Percentiles rank a stretch among this genome's conserved stretches.
Evolutionary conservation across 2,797 vertebrate species (phyloP).

Genomic region (Sebastes miniatus): DNA sequence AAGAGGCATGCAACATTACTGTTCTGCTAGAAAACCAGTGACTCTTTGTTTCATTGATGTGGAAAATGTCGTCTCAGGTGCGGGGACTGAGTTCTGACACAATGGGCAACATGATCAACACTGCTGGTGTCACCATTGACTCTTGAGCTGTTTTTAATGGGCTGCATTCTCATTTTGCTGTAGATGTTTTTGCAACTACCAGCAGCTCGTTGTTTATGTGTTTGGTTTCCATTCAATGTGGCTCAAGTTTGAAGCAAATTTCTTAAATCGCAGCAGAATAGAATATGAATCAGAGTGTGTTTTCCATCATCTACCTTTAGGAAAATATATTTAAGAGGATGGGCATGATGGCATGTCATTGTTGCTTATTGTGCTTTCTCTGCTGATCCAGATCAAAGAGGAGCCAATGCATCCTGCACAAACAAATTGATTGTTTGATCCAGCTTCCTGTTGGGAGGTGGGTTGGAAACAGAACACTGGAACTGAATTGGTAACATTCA

Average conservation of each 20-base stretch:
- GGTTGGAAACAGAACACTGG: not conserved
- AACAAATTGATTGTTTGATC: not conserved
- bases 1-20: constrained; percentile 8
- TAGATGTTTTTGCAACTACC: not conserved
- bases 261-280: not conserved
- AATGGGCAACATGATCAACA: not conserved
- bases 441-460: not conserved
- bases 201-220: not conserved
- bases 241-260: not conserved
- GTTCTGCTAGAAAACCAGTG: not conserved
- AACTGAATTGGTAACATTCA: not conserved
- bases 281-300: not conserved
- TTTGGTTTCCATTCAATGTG: not conserved
- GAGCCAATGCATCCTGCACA: not conserved
- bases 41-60: constrained; percentile 4
- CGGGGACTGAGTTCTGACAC: not conserved
- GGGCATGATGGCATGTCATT: not conserved
- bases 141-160: not conserved
- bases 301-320: not conserved
- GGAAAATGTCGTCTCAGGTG: not conserved
- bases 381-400: not conserved
- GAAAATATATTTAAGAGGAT: not conserved
- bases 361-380: not conserved
- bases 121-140: not conserved
- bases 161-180: not conserved